phyloP scores from a whole-genome alignment of 2,113 vertebrate species.

The Brachypodius melanocephalos region DNA sequence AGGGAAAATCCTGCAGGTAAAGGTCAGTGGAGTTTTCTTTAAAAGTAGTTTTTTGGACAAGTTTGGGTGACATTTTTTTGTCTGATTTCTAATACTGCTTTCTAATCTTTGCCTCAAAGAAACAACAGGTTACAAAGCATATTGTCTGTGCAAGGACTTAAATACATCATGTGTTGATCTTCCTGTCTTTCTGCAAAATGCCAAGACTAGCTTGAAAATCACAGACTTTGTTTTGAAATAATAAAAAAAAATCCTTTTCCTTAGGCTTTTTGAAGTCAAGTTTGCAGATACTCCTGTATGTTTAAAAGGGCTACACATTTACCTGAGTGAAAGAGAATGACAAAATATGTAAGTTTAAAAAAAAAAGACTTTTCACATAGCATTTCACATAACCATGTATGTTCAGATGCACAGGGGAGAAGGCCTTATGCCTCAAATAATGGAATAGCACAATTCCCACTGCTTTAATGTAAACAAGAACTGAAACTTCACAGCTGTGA shows the following conservation, averaged over 20 bases:
- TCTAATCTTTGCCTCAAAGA: slow-evolving; percentile 1
- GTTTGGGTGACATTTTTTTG: not conserved
- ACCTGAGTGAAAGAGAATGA: not conserved
- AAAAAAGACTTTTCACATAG: not conserved
- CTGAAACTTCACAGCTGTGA: not conserved
- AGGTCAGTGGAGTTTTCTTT: not conserved
- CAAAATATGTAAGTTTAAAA: not conserved
- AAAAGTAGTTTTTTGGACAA: not conserved
- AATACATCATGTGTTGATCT: not conserved
- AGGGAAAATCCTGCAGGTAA: not conserved
- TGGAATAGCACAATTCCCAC: not conserved
- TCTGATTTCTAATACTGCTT: not conserved
- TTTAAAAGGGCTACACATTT: not conserved
- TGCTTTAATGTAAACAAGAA: not conserved
- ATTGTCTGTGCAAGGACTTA: not conserved
- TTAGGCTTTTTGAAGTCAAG: not conserved
- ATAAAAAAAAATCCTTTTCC: not conserved
- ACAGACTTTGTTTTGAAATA: not conserved
- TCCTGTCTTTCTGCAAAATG: not conserved
- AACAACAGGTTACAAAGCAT: not conserved
- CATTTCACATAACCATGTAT: not conserved
- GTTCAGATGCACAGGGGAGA: not conserved
- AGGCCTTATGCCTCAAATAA: not conserved
- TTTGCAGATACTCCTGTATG: not conserved
- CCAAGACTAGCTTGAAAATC: not conserved